Evolutionary conservation across 2,113 vertebrate genomes (phyloP), one percentile per base, ranked within the genome.

Genomic region (Xenopus laevis): DNA sequence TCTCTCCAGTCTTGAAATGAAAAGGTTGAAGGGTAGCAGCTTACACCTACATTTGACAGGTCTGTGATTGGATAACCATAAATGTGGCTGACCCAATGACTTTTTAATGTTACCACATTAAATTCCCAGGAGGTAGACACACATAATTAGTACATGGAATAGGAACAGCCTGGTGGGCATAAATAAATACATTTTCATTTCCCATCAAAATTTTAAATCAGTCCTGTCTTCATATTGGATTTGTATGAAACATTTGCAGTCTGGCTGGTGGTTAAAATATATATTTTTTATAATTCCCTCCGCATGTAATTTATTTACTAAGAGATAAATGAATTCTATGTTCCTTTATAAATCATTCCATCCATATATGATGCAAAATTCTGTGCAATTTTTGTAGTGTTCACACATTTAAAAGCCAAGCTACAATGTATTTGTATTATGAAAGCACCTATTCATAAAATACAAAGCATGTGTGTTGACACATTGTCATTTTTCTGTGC

Each of bases 101-200:
- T 71, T 83, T 83, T 83, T 30, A 5, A 21, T 75, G 53, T 59
- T 79, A 45, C 58, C 78, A 10, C 64, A 71, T 20, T 65, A 10
- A 44, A 18, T 33, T 78, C 74, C 74, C 60, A 55, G 57, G 45
- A 33, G 65, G 82, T 20, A 45, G 16, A 74, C 11, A 70, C 53
- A 60, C 46, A 78, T 81, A 81, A 79, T 79, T 77, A 79, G 65
- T 64, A 27, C 0, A 55, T 70, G n/a, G 79, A 67, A 71, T 7
- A 63, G 53, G 61, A 52, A 57, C 50, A 60, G 12, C 17, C 58
- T 69, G 73, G 45, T 59, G 13, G 58, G 47, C 59, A 64, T 68
- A 55, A 69, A 76, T 76, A 69, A 76, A 76, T 69, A 69, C n/a
- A 20, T 52, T 44, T 44, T 30, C 23, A 9, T 62, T 55, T 66